These are phyloP conservation scores for Cheirogaleus major DNA, from an alignment of 2,797 vertebrate species.

Conservation along the genomic window DNA sequence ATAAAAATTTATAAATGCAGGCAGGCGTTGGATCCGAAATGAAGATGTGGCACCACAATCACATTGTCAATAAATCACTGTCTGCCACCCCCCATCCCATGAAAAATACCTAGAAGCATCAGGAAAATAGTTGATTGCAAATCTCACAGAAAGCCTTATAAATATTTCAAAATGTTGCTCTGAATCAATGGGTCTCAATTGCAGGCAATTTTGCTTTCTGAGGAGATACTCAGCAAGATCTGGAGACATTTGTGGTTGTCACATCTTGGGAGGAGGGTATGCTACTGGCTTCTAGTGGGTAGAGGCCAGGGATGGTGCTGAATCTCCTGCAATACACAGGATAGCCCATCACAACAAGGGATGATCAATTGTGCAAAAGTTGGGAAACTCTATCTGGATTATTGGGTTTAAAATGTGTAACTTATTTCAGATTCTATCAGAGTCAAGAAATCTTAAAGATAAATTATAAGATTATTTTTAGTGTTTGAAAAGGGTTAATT, in stretches of 20 bases:
- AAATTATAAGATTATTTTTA: background rate
- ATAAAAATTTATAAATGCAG: background rate
- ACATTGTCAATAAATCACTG: fast-evolving
- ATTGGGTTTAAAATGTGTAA: background rate
- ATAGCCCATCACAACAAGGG: fast-evolving
- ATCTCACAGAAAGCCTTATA: background rate
- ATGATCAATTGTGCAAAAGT: fast-evolving
- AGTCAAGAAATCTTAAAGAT: background rate
- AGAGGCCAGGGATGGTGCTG: background rate
- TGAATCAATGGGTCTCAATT: background rate
- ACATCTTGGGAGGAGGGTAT: fast-evolving
- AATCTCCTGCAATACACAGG: fast-evolving
- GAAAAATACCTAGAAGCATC: too few relatives aligned
- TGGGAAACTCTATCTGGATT: background rate
- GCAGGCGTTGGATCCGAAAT: background rate
- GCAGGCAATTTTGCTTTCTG: background rate
- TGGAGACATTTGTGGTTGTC: background rate
- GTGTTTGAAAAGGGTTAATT: background rate
- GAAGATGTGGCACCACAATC: fast-evolving
- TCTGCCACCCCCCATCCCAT: fast-evolving
- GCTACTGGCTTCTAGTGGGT: background rate
- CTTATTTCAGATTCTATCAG: background rate
- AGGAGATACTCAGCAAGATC: background rate
- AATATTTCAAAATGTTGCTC: background rate
- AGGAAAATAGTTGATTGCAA: background rate